Evolutionary conservation across 2,113 vertebrate genomes (phyloP).

Genomic region (Guaruba guarouba): DNA sequence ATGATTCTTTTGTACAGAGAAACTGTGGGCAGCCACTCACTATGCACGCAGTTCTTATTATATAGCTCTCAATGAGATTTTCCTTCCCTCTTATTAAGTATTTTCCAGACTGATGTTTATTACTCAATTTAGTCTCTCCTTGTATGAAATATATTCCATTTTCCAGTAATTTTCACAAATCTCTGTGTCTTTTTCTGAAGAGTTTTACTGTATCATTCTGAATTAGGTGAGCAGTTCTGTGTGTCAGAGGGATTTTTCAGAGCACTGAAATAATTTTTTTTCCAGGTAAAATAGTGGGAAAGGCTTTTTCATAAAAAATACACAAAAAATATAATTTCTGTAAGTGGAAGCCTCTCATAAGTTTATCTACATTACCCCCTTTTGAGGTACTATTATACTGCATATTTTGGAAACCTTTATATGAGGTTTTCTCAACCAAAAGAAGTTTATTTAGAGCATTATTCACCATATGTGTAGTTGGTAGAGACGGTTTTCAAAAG

Average conservation of each 20-base stretch:
- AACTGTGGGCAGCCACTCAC: not conserved
- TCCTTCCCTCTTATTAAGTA: not conserved
- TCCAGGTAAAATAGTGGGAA: not conserved
- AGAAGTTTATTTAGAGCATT: not conserved
- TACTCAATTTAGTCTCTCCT: not conserved
- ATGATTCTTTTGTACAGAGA: not conserved
- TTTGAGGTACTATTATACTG: not conserved
- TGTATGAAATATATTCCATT: not conserved
- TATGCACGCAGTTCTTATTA: not conserved
- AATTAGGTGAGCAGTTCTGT: not conserved
- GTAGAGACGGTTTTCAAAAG: not conserved
- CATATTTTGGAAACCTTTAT: not conserved
- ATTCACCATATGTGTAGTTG: not conserved
- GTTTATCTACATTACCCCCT: not conserved
- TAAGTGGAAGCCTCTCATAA: not conserved
- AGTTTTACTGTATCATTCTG: not conserved
- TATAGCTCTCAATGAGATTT: not conserved
- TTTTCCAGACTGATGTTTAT: not conserved
- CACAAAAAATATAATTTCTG: not conserved
- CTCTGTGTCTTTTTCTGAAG: not conserved
- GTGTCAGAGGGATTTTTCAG: not conserved
- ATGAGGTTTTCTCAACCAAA: not conserved
- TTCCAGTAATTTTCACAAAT: not conserved
- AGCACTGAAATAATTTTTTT: not conserved
- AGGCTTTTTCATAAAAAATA: not conserved